phyloP scores from a whole-genome alignment of 2,113 vertebrate genomes.

The Anarhynchus alexandrinus region DNA sequence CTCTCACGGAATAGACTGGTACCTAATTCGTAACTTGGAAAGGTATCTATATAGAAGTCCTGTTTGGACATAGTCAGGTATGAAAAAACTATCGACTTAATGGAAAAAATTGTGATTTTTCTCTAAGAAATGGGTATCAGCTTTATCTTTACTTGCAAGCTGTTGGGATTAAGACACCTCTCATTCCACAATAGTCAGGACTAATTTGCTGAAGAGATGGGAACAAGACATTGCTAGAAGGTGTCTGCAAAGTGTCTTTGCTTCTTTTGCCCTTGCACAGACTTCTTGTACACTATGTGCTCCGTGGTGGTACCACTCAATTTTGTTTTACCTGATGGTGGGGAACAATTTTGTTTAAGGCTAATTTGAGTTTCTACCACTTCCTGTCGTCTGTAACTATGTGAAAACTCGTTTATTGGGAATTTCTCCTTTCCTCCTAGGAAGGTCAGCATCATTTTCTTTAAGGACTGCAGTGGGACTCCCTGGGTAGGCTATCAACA shows the following conservation, averaged over 20 bases:
- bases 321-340: background rate
- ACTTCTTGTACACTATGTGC: background rate
- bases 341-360: background rate
- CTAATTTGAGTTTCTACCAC: background rate
- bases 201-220: background rate
- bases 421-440: background rate
- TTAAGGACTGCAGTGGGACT: background rate
- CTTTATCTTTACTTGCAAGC: background rate
- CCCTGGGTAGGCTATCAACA: background rate
- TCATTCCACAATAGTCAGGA: background rate
- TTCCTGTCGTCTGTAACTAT: background rate
- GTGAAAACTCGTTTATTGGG: background rate
- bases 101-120: background rate
- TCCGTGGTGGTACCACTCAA: background rate
- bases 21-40: background rate
- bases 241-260: background rate
- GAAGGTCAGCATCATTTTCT: background rate
- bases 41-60: background rate
- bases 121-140: background rate
- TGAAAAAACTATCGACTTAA: background rate
- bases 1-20: background rate
- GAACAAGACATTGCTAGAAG: background rate
- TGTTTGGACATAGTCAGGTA: background rate
- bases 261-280: background rate
- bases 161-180: background rate